These are phyloP conservation scores for Xestia sexstrigata DNA, from an alignment of 2,888 invertebrate genomes.

Conservation along the genomic window DNA sequence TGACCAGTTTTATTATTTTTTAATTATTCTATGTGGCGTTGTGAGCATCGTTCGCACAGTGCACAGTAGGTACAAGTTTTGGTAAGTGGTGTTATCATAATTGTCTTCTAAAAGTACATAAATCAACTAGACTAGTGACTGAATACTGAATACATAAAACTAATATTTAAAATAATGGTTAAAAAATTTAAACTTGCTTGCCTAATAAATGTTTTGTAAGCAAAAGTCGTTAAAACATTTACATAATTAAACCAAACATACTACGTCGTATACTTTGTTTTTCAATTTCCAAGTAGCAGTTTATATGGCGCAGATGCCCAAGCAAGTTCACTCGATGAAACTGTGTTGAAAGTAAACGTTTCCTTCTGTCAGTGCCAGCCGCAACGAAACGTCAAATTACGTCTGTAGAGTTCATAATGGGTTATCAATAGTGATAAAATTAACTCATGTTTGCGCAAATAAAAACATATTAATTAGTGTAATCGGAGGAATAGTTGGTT, in stretches of 20 bases:
- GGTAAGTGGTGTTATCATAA: too few species aligned
- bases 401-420: constrained; percentile 85
- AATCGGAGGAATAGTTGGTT: constrained; percentile 61
- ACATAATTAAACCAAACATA: constrained; percentile 25
- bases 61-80: neutral
- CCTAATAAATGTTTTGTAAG: constrained; percentile 48
- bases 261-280: constrained; percentile 19
- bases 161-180: constrained; percentile 22
- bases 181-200: constrained; percentile 11
- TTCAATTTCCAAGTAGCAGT: constrained; percentile 42
- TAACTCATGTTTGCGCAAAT: constrained; percentile 71
- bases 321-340: constrained; percentile 24
- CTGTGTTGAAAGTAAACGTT: constrained; percentile 17
- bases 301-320: constrained; percentile 4
- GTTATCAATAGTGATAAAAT: constrained; percentile 85
- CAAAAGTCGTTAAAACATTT: constrained; percentile 46
- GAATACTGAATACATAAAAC: neutral
- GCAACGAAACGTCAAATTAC: constrained; percentile 65
- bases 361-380: constrained; percentile 53
- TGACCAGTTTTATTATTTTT: neutral
- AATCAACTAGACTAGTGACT: too few species aligned
- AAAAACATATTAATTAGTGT: constrained; percentile 70
- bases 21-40: neutral
- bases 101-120: too few species aligned
- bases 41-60: neutral